A percentile compares a stretch with the other conserved stretches of the same genome.
Conservation (phyloP, 2,797 vertebrate genomes). For the Sebastes oblongus region DNA sequence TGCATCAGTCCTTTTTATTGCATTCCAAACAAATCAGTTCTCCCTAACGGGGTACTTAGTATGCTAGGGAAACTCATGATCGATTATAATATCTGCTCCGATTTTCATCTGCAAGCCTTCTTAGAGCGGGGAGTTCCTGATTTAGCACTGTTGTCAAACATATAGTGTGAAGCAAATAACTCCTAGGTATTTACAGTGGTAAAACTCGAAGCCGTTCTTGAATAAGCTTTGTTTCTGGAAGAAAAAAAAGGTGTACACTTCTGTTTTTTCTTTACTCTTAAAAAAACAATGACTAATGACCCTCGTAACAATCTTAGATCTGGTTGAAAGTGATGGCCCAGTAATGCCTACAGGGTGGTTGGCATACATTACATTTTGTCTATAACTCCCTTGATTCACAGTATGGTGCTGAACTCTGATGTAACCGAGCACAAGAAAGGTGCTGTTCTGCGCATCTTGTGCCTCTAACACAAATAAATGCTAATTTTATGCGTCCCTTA, state of each 20-base stretch:
- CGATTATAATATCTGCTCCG: neutral
- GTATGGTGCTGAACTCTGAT: neutral
- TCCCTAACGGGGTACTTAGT: neutral
- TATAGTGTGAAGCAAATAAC: neutral
- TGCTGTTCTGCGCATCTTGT: neutral
- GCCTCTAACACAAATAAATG: constrained; percentile 1
- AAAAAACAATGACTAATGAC: neutral
- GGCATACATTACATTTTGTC: neutral
- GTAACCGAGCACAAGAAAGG: neutral
- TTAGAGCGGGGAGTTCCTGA: neutral
- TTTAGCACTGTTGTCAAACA: neutral
- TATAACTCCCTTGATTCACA: constrained; percentile 5
- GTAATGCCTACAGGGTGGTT: neutral
- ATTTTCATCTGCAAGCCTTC: neutral
- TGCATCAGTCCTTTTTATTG: neutral
- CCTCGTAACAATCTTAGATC: neutral
- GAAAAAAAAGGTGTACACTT: neutral
- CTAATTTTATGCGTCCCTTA: neutral
- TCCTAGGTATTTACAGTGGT: neutral
- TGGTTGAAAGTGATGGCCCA: neutral
- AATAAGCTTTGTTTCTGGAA: neutral
- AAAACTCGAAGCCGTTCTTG: neutral
- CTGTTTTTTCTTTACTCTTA: neutral
- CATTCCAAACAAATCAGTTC: neutral
- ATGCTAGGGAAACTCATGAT: neutral